A percentile compares a stretch with the other conserved stretches of the same genome.
Evolutionary conservation across 2,888 invertebrate genomes (phyloP).

Genomic region (Laspeyria flexula): DNA sequence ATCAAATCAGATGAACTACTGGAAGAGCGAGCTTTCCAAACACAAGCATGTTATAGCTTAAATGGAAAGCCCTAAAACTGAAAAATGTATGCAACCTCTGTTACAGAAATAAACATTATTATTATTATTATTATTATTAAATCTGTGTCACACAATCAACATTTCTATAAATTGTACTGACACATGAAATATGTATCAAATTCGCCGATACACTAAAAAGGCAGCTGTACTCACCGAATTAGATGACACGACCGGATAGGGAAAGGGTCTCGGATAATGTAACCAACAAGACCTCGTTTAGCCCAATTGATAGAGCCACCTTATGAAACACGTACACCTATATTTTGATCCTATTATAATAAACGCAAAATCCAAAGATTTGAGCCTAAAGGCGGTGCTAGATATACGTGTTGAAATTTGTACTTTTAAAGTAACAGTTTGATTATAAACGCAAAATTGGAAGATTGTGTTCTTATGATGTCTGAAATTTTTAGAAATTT

Average conservation of each 20-base stretch:
- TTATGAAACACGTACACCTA: constrained; percentile 4
- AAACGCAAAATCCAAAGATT: constrained; percentile 8
- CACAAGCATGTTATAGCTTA: too few species aligned
- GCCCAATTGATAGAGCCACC: constrained; percentile 1
- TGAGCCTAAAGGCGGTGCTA: neutral
- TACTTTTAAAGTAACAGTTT: too few species aligned
- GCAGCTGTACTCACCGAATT: neutral
- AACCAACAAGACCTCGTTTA: constrained; percentile 1
- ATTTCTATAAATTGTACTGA: neutral
- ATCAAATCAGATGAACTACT: too few species aligned
- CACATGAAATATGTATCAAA: neutral
- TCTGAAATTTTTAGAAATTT: too few species aligned
- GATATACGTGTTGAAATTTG: neutral
- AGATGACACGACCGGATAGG: neutral
- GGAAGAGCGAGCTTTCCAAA: too few species aligned
- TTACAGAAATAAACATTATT: too few species aligned
- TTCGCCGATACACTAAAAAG: neutral
- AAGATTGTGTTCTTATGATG: too few species aligned
- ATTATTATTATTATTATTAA: too few species aligned
- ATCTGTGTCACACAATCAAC: too few species aligned
- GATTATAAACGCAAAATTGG: too few species aligned
- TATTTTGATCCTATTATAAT: constrained; percentile 5
- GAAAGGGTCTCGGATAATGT: neutral
- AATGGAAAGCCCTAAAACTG: too few species aligned
- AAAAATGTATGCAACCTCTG: too few species aligned